phyloP scores from a whole-genome alignment of 2,797 vertebrate genomes.

The Trichosurus vulpecula region DNA sequence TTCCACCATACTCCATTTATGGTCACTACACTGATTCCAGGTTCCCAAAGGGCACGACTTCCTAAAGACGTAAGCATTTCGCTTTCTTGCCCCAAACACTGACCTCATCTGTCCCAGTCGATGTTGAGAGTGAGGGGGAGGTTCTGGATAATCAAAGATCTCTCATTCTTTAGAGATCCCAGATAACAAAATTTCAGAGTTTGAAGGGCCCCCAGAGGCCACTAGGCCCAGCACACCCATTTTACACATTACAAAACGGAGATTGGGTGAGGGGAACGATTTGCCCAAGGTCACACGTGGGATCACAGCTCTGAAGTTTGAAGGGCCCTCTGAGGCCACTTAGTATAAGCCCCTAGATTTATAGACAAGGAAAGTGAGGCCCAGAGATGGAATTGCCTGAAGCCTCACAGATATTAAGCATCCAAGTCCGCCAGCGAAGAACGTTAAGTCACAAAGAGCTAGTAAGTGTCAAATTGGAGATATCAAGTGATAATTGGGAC shows the following conservation, averaged over 20 bases:
- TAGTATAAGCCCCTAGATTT: not conserved
- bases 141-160: not conserved
- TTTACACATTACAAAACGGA: constrained; percentile 26
- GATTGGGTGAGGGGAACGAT: constrained; percentile 21
- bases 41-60: not conserved
- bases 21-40: not conserved
- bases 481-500: not conserved
- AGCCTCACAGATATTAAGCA: not conserved
- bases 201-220: not conserved
- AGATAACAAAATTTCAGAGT: not conserved
- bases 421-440: not conserved
- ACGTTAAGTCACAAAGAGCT: not conserved
- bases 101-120: not conserved
- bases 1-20: not conserved
- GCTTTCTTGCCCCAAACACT: not conserved
- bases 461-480: not conserved
- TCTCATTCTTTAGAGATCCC: not conserved
- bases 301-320: not conserved
- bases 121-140: not conserved
- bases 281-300: constrained; percentile 52
- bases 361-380: not conserved
- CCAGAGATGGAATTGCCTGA: not conserved
- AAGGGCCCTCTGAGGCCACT: not conserved
- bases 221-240: not conserved
- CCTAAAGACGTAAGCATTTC: not conserved